Evolutionary conservation across 2,888 invertebrate species (phyloP).

Genomic region (Augiades crinisus): DNA sequence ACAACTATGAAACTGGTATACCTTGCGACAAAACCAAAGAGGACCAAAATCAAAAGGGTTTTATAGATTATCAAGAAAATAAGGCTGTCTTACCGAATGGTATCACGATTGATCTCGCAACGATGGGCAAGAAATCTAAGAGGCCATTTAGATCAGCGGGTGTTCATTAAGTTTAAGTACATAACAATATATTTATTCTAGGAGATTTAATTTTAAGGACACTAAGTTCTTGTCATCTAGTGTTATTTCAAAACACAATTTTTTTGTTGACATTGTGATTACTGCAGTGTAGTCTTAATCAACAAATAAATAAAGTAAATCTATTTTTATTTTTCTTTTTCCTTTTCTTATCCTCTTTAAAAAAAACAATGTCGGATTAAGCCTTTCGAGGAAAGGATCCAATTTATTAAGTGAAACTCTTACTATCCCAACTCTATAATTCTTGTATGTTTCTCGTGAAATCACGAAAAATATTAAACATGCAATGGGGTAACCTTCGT

Average conservation of each 20-base stretch:
- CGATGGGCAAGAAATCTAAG: constrained; percentile 87
- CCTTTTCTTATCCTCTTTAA: background rate
- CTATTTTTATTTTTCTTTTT: background rate
- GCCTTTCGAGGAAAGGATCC: no score
- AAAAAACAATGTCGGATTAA: background rate
- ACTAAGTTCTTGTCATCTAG: constrained; percentile 57
- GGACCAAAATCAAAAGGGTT: constrained; percentile 82
- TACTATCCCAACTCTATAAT: no score
- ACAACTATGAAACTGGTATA: constrained; percentile 91
- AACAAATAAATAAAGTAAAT: constrained; percentile 35
- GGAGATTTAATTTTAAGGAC: constrained; percentile 62
- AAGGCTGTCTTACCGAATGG: constrained; percentile 87
- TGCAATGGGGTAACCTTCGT: no score
- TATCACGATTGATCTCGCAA: constrained; percentile 85
- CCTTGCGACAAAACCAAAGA: constrained; percentile 83
- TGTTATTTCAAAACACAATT: constrained; percentile 43
- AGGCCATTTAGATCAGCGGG: constrained; percentile 82
- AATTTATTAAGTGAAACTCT: no score
- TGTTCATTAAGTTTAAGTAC: constrained; percentile 63
- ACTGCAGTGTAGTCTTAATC: constrained; percentile 37
- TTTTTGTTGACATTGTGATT: constrained; percentile 39
- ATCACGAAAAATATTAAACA: no score
- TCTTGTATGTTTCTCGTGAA: no score
- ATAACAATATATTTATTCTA: constrained; percentile 68
- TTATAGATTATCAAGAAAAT: constrained; percentile 88